A percentile compares a stretch with the other conserved stretches of the same genome.
These are phyloP conservation scores for Montipora sp. DNA, from an alignment of 64 coral and sea anemone species.

Conservation along the genomic window DNA sequence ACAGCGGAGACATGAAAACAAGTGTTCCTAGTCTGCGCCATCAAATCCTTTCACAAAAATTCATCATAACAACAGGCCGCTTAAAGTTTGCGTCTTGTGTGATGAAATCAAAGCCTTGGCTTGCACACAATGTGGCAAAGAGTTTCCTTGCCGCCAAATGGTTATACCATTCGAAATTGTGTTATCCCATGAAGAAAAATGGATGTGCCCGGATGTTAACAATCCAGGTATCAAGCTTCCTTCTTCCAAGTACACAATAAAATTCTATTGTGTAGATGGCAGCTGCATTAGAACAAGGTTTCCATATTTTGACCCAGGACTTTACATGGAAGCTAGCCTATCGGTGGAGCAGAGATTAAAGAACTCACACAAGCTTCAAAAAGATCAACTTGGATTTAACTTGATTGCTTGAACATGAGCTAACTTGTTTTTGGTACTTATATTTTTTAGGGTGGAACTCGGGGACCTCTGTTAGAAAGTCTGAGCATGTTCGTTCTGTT, in stretches of 20 bases:
- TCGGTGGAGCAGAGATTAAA: background rate
- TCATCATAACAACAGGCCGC: constrained; percentile 1
- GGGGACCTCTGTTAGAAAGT: too few relatives aligned
- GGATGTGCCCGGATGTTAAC: background rate
- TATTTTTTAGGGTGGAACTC: too few relatives aligned
- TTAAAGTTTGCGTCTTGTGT: constrained; percentile 31
- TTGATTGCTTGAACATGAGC: background rate
- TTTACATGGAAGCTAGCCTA: background rate
- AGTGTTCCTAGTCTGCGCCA: background rate
- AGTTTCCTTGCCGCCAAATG: constrained; percentile 33
- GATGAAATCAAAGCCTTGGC: constrained; percentile 22
- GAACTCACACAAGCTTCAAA: background rate
- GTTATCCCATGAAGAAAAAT: background rate
- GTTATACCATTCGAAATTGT: constrained; percentile 47
- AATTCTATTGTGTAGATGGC: constrained; percentile 7
- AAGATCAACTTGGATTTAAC: background rate
- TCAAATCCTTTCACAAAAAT: background rate
- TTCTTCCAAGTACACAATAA: background rate
- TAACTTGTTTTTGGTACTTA: too few relatives aligned
- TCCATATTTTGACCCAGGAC: constrained; percentile 38
- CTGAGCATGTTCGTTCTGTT: background rate
- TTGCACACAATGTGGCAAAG: constrained; percentile 4
- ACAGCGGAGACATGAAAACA: background rate
- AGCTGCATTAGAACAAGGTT: constrained; percentile 11
- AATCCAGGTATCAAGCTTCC: background rate